Percentiles rank a stretch among this genome's conserved stretches.
Evolutionary conservation across 2,888 invertebrate species (phyloP).

Genomic region (Xanthia icteritia): DNA sequence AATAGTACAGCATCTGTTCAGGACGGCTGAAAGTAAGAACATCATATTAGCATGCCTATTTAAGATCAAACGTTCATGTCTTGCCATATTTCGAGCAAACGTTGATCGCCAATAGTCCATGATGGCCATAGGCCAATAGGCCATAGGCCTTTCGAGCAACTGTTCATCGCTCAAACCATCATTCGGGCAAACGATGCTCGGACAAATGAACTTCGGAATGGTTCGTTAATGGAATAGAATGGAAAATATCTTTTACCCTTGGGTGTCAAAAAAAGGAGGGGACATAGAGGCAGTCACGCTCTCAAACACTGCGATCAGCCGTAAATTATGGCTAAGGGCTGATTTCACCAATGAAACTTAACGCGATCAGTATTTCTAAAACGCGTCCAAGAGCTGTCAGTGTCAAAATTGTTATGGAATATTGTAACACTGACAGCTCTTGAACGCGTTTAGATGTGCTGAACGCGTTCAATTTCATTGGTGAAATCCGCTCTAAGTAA

Average conservation of each 20-base stretch:
- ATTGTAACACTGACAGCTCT: too few species aligned
- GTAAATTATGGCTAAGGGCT: not conserved
- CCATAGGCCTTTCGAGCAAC: not conserved
- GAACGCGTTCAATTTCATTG: too few species aligned
- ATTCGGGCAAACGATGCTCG: not conserved
- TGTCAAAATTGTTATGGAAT: too few species aligned
- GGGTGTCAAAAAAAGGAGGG: not conserved
- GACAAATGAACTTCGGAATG: too few species aligned
- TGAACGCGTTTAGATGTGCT: too few species aligned
- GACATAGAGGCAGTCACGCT: not conserved
- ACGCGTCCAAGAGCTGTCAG: too few species aligned
- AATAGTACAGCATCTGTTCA: conserved; percentile 58
- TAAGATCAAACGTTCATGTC: not conserved
- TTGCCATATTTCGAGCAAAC: not conserved
- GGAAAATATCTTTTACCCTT: too few species aligned
- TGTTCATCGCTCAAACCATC: not conserved
- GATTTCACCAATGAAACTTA: too few species aligned
- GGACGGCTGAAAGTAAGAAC: conserved; percentile 48
- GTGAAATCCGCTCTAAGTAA: too few species aligned
- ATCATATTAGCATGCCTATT: not conserved
- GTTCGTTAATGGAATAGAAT: not conserved
- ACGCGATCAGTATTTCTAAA: too few species aligned
- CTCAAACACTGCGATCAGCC: not conserved
- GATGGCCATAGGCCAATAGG: too few species aligned
- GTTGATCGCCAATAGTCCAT: too few species aligned